These are phyloP conservation scores for Teleogryllus oceanicus DNA, from an alignment of 2,888 invertebrate genomes.

Conservation along the genomic window DNA sequence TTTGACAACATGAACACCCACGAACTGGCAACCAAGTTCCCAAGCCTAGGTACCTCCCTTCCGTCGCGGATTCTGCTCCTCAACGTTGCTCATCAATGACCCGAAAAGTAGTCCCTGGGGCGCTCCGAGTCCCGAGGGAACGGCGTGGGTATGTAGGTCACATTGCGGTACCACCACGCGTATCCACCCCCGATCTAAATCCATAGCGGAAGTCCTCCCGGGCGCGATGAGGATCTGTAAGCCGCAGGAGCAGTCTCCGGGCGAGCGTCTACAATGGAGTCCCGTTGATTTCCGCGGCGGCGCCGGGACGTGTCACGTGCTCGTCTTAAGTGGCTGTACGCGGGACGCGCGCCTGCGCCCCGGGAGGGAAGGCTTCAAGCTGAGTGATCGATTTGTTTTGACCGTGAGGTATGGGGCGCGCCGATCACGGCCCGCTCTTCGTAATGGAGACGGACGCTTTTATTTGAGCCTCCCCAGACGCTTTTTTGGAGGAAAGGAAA, in stretches of 20 bases:
- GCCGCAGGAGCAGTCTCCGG: too few species aligned
- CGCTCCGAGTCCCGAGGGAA: neutral
- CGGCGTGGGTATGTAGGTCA: neutral
- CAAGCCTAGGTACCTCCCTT: neutral
- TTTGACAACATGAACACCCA: neutral
- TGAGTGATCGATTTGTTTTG: constrained; percentile 1
- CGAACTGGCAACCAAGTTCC: neutral
- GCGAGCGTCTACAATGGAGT: neutral
- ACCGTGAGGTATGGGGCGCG: neutral
- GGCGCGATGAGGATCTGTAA: too few species aligned
- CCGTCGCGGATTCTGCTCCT: neutral
- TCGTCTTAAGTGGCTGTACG: neutral
- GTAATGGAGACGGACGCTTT: constrained; percentile 1
- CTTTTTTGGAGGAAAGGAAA: neutral
- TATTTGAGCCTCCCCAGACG: neutral
- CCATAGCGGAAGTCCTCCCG: too few species aligned
- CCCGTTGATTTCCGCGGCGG: neutral
- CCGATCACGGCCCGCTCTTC: neutral
- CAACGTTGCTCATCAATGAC: too few species aligned
- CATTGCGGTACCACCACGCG: neutral
- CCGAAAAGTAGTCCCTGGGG: too few species aligned
- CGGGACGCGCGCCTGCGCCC: neutral
- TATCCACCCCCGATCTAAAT: neutral
- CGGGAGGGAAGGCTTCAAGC: neutral
- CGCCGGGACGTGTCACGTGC: too few species aligned